Percentiles rank a stretch among this genome's conserved stretches.
Evolutionary conservation across 1,140 invertebrate species (phyloP).

Genomic region (Asbolus verrucosus): DNA sequence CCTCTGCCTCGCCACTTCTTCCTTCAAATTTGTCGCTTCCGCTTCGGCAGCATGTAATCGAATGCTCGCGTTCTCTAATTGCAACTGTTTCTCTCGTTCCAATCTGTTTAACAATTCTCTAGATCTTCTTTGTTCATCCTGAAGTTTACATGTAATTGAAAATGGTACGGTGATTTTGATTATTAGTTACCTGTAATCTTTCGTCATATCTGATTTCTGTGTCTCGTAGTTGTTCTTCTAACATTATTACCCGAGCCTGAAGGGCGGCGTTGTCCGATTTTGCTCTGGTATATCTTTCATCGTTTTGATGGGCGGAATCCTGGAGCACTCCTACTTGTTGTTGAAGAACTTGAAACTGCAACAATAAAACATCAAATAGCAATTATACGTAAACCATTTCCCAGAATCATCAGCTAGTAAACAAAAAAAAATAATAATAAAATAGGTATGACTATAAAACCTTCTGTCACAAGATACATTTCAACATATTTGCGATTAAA

Average conservation of each 20-base stretch:
- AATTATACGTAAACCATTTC: conserved; percentile 9
- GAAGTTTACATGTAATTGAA: conserved; percentile 8
- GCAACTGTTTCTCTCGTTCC: conserved; percentile 87
- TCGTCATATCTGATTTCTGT: conserved; percentile 88
- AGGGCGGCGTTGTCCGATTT: conserved; percentile 93
- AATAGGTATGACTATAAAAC: no score
- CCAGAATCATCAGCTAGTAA: not conserved
- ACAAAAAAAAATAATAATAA: no score
- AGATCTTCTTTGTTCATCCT: conserved; percentile 86
- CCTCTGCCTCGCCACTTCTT: conserved; percentile 73
- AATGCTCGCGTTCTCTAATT: conserved; percentile 87
- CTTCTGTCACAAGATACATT: no score
- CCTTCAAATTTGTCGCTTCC: conserved; percentile 80
- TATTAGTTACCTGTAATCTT: conserved; percentile 69
- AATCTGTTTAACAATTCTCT: conserved; percentile 83
- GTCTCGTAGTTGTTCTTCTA: conserved; percentile 93
- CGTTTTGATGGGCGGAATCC: conserved; percentile 83
- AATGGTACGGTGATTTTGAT: not conserved
- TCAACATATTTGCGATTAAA: no score
- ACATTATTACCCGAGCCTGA: conserved; percentile 87
- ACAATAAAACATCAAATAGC: conserved; percentile 44
- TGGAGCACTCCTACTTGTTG: conserved; percentile 89
- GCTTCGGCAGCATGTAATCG: conserved; percentile 83
- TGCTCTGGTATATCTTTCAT: conserved; percentile 86
- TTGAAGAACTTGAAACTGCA: conserved; percentile 88